A percentile compares a stretch with the other conserved stretches of the same genome.
phyloP scores from a whole-genome alignment of 2,797 vertebrate genomes.

The Valencia hispanica region DNA sequence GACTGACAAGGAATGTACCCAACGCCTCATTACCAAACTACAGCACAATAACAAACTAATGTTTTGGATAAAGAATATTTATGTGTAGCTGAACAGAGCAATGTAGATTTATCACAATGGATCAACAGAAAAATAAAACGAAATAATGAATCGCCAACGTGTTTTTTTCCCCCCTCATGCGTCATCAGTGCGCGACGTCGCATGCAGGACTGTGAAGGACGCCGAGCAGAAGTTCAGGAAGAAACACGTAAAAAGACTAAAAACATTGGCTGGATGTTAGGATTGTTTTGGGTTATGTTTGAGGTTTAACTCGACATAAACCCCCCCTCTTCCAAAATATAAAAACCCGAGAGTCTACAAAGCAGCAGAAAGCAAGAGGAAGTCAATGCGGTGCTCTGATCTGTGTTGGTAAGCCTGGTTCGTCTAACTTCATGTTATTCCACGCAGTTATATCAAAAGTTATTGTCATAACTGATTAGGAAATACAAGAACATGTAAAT shows the following conservation, averaged over 20 bases:
- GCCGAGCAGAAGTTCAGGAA: conserved; percentile 15
- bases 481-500: neutral
- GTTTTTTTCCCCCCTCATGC: no score
- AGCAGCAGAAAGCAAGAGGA: rapidly evolving
- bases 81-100: neutral
- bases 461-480: neutral
- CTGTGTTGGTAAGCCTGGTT: neutral
- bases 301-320: rapidly evolving
- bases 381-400: neutral
- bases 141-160: no score
- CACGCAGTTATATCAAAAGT: neutral
- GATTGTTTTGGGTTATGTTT: rapidly evolving
- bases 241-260: conserved; percentile 24
- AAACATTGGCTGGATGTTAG: conserved; percentile 35
- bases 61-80: neutral
- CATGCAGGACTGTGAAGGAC: conserved; percentile 63
- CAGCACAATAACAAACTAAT: neutral
- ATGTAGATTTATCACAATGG: neutral
- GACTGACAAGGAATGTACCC: neutral
- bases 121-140: no score
- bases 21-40: neutral
- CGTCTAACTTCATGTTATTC: neutral
- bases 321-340: no score
- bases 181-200: conserved; percentile 70
- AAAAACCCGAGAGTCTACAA: rapidly evolving